phyloP scores from a whole-genome alignment of 2,888 invertebrate species.

The Coelopa pilipes region DNA sequence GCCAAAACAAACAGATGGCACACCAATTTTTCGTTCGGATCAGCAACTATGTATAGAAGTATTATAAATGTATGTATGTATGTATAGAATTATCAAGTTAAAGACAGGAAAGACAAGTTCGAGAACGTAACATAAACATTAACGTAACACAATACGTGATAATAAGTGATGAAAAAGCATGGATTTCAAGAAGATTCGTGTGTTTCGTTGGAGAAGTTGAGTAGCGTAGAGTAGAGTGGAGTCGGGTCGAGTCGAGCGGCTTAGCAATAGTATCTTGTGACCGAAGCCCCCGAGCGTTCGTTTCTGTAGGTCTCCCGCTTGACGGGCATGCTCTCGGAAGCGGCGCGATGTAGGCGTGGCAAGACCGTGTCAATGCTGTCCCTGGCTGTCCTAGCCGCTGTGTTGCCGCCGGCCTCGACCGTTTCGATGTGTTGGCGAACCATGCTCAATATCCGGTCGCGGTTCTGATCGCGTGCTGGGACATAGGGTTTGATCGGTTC shows the following conservation, averaged over 20 bases:
- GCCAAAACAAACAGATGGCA: no score
- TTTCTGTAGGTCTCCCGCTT: slow-evolving; percentile 56
- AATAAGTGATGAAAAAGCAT: slow-evolving; percentile 17
- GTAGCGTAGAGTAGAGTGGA: no score
- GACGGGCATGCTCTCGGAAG: slow-evolving; percentile 53
- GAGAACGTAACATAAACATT: not conserved
- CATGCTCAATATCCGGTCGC: slow-evolving; percentile 72
- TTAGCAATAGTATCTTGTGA: slow-evolving; percentile 58
- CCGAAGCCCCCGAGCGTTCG: slow-evolving; percentile 59
- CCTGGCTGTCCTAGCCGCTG: slow-evolving; percentile 71
- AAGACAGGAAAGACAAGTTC: not conserved
- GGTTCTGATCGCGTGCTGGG: slow-evolving; percentile 75
- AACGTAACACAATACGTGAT: not conserved
- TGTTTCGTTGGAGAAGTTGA: slow-evolving; percentile 24
- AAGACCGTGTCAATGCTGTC: slow-evolving; percentile 75
- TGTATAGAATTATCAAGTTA: not conserved
- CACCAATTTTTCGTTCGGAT: no score
- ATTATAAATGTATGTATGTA: not conserved
- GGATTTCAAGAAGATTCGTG: not conserved
- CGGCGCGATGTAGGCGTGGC: slow-evolving; percentile 71
- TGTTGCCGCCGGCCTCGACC: slow-evolving; percentile 70
- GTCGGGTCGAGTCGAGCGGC: not conserved
- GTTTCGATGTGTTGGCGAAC: slow-evolving; percentile 72
- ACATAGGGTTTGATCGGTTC: slow-evolving; percentile 76
- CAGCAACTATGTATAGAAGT: no score